phyloP scores from a whole-genome alignment of 2,797 vertebrate genomes.

The Acomys russatus region DNA sequence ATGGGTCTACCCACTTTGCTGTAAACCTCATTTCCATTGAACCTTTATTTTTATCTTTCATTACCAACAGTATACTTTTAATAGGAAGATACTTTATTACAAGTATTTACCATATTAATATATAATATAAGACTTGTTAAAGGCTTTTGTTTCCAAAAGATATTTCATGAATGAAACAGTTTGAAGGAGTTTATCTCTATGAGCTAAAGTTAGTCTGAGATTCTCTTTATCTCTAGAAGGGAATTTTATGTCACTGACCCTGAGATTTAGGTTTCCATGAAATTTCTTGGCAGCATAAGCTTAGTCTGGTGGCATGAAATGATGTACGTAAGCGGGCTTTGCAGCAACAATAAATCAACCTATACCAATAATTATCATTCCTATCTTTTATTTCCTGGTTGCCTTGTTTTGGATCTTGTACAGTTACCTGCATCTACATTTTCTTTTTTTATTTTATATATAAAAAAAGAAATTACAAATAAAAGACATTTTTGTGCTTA shows the following conservation, averaged over 20 bases:
- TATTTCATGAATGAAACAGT: conserved; percentile 69
- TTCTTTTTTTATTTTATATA: conserved; percentile 45
- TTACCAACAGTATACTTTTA: background rate
- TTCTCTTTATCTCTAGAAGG: conserved; percentile 56
- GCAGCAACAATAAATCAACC: background rate
- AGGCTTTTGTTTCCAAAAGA: conserved; percentile 54
- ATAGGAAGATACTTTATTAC: background rate
- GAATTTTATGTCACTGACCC: conserved; percentile 67
- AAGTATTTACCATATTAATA: conserved; percentile 70
- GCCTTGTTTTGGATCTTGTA: background rate
- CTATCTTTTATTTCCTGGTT: conserved; percentile 70
- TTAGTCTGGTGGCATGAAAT: conserved; percentile 60
- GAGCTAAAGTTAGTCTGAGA: conserved; percentile 46
- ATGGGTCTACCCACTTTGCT: background rate
- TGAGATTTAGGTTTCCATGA: conserved; percentile 61
- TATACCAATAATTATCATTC: conserved; percentile 61
- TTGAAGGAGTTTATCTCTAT: conserved; percentile 58
- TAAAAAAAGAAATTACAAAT: background rate
- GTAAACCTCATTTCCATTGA: background rate
- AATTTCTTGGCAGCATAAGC: conserved; percentile 57
- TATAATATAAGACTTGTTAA: conserved; percentile 16
- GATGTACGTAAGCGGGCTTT: conserved; percentile 60
- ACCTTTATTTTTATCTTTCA: background rate
- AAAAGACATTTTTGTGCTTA: conserved; percentile 25
- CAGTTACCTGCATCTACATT: conserved; percentile 24